Evolutionary conservation across 2,797 vertebrate genomes (phyloP).

Genomic region (Hirundo rustica): DNA sequence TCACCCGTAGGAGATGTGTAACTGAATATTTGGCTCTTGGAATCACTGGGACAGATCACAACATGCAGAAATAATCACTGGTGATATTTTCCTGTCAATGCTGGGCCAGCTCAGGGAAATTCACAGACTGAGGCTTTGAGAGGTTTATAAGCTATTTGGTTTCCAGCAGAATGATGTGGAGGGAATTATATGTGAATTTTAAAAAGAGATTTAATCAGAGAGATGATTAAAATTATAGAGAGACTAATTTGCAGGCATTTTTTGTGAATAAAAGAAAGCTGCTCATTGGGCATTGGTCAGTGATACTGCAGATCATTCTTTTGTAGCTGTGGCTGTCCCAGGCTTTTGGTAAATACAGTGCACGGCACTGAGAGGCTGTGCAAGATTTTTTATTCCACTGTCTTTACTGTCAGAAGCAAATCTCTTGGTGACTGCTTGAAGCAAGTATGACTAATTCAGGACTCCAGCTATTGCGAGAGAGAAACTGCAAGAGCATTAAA

Average conservation of each 20-base stretch:
- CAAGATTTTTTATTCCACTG: background rate
- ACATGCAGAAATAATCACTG: background rate
- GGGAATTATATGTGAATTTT: background rate
- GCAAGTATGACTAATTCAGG: background rate
- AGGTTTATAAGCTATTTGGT: background rate
- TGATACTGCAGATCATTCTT: background rate
- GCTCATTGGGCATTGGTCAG: background rate
- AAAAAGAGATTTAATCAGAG: background rate
- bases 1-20: background rate
- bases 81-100: background rate
- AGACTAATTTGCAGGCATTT: background rate
- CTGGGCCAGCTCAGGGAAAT: background rate
- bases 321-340: background rate
- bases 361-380: background rate
- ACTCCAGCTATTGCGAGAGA: background rate
- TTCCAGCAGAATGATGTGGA: background rate
- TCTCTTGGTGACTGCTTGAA: background rate
- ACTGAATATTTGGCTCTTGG: background rate
- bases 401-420: slow-evolving; percentile 2
- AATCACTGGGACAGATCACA: background rate
- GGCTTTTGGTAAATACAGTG: background rate
- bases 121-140: background rate
- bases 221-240: background rate
- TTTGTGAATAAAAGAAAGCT: background rate
- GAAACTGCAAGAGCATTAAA: background rate